A percentile compares a stretch with the other conserved stretches of the same genome.
These are phyloP conservation scores for Dermochelys coriacea DNA, from an alignment of 2,797 vertebrate genomes.

Conservation along the genomic window DNA sequence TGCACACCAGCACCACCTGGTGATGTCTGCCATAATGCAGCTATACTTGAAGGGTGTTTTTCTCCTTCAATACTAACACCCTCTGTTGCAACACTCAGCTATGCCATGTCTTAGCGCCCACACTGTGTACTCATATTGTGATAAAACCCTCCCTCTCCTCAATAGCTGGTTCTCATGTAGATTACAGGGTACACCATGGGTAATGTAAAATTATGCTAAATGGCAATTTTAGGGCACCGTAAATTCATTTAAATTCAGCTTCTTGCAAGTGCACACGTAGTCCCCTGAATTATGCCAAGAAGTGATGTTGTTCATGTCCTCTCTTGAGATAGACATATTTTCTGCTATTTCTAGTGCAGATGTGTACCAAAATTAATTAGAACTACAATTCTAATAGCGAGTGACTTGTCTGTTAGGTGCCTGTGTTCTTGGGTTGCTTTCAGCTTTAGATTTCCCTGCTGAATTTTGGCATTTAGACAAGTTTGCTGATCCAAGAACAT, in stretches of 20 bases:
- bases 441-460: slow-evolving; percentile 13
- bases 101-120: background rate
- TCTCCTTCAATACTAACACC: background rate
- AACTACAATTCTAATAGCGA: background rate
- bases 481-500: slow-evolving; percentile 10
- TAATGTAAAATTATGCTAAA: background rate
- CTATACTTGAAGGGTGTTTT: background rate
- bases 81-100: background rate
- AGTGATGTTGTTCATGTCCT: background rate
- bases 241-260: background rate
- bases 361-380: background rate
- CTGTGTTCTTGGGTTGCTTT: slow-evolving; percentile 11
- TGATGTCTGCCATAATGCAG: slow-evolving; percentile 41
- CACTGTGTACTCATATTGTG: background rate
- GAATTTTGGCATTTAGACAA: slow-evolving; percentile 49
- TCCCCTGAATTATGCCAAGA: background rate
- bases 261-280: background rate
- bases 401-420: slow-evolving; percentile 39
- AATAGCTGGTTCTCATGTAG: background rate
- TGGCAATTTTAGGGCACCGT: background rate
- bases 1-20: slow-evolving; percentile 65
- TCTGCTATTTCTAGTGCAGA: background rate
- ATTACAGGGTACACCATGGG: background rate
- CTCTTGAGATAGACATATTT: background rate
- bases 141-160: background rate